A percentile compares a stretch with the other conserved stretches of the same genome.
Evolutionary conservation across 2,888 invertebrate genomes (phyloP).

Genomic region (Cryptocephalus primarius): DNA sequence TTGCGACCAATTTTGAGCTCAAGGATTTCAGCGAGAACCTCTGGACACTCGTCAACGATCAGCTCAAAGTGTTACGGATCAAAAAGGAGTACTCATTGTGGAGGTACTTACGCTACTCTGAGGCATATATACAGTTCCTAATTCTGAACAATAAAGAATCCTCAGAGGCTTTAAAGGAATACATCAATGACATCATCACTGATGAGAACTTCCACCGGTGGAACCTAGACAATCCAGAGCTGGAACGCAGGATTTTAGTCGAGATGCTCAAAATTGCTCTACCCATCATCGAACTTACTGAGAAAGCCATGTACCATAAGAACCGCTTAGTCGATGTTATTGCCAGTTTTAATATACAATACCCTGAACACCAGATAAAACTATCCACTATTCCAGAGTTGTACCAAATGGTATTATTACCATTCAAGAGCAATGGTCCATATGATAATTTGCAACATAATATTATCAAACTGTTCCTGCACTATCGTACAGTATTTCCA

Average conservation of each 20-base stretch:
- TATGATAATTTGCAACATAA: not conserved
- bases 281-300: not conserved
- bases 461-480: not conserved
- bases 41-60: conserved; percentile 10
- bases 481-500: not conserved
- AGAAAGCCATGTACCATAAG: too few species aligned
- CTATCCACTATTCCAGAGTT: not conserved
- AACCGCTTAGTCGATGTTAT: too few species aligned
- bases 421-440: not conserved
- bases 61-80: conserved; percentile 6
- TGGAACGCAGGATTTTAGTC: conserved; percentile 1
- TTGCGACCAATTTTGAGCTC: conserved; percentile 3
- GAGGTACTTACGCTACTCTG: not conserved
- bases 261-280: conserved; percentile 2
- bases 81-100: conserved; percentile 1
- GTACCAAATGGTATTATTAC: conserved; percentile 1
- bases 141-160: conserved; percentile 1
- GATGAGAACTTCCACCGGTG: not conserved
- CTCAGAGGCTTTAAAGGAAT: not conserved
- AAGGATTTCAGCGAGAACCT: conserved; percentile 6
- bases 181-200: not conserved
- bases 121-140: not conserved
- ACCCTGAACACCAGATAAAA: conserved; percentile 2
- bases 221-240: conserved; percentile 1
- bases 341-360: not conserved